Base-by-base conservation (phyloP, 2,113 vertebrate genomes). In the Strix aluco region DNA sequence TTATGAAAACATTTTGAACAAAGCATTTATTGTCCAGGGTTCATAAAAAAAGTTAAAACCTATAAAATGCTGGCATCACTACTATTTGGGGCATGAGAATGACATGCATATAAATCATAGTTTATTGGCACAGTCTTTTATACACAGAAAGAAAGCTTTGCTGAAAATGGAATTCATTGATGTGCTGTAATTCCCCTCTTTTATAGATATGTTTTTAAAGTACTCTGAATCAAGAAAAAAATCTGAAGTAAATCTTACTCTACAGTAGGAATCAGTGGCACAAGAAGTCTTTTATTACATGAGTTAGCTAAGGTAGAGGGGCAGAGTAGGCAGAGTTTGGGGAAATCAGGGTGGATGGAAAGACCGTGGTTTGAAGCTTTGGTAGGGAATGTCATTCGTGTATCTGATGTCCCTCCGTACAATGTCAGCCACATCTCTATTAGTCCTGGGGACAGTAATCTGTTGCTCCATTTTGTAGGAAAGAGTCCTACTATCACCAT, bases 1-100 rank as follows among this genome's bases (percentile, higher is more conserved):
- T 97, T 97, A 88, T 96, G 91, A 95, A 95, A 97, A 94, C 38
- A 62, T 85, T 95, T 95, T 78, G 92, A 82, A 97, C 97, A 98
- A 98, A 96, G 95, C 66, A 30, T 34, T 78, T 51, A 86, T 97
- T 98, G 96, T 98, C 75, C 86, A 74, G 17, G 21, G 70, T 83
- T 93, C 78, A 55, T 93, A 66, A 92, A 96, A 95, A 75, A 95
- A 73, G 20, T 86, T 65, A 66, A 96, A 95, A 94, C 85, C 74
- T 87, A 95, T 95, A 94, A 95, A 95, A 93, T 87, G 52, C 86
- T 97, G 95, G 94, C 92, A 91, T 94, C 0, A 1, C 69, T 94
- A 38, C 90, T 90, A 84, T 93, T 92, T 94, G 71, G 87, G 40
- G 94, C 94, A 92, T 59, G 77, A 94, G 93, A 95, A 97, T 65